Evolutionary conservation across 2,888 invertebrate genomes (phyloP).

Genomic region (Nymphalis urticae): DNA sequence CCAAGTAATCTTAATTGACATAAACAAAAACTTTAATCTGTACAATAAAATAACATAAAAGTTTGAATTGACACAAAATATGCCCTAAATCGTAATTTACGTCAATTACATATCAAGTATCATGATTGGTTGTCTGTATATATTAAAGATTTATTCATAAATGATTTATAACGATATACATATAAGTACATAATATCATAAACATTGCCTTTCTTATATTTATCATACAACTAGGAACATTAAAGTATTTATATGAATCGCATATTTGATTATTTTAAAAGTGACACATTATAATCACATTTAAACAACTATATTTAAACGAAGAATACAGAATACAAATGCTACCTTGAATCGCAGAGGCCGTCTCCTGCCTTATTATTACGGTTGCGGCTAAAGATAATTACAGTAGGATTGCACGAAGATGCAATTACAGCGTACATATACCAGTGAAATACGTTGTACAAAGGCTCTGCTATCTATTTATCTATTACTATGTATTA

Average conservation of each 20-base stretch:
- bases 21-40: neutral
- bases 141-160: no score
- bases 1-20: slow-evolving; percentile 17
- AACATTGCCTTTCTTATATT: no score
- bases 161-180: no score
- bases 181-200: no score
- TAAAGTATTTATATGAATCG: no score
- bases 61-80: no score
- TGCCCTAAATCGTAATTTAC: no score
- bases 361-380: slow-evolving; percentile 46
- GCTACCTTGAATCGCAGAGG: slow-evolving; percentile 12
- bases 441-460: slow-evolving; percentile 14
- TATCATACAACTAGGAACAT: no score
- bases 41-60: no score
- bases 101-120: no score
- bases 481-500: neutral
- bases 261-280: neutral
- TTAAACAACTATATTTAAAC: neutral
- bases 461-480: neutral
- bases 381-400: slow-evolving; percentile 66
- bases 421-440: slow-evolving; percentile 57
- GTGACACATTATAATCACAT: neutral
- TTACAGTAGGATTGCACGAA: slow-evolving; percentile 67
- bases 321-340: neutral
- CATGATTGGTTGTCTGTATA: no score